Evolutionary conservation across 2,797 vertebrate genomes (phyloP).

Genomic region (Tamandua tetradactyla): DNA sequence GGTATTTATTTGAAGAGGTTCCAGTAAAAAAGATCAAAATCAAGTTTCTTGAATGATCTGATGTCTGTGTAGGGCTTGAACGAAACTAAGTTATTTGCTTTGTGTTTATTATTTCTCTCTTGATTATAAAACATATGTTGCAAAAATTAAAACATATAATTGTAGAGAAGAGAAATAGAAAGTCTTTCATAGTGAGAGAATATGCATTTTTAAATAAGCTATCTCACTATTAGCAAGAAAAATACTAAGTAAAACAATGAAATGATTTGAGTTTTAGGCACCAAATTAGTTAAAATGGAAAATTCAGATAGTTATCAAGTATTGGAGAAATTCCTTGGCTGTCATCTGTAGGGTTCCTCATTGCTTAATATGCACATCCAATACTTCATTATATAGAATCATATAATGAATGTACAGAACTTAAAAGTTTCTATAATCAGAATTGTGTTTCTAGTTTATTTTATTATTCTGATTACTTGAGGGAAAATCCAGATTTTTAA

Average conservation of each 20-base stretch:
- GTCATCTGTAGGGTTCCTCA: background rate
- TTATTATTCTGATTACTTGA: background rate
- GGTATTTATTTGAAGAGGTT: background rate
- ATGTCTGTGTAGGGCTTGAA: background rate
- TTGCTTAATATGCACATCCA: background rate
- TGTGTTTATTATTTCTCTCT: background rate
- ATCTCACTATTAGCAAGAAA: background rate
- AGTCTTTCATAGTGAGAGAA: background rate
- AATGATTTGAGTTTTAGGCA: background rate
- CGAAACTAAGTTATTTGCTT: background rate
- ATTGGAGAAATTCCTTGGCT: background rate
- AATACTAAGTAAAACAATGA: slow-evolving; percentile 8
- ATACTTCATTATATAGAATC: background rate
- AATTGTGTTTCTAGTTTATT: background rate
- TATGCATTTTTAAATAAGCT: background rate
- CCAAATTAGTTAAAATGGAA: background rate
- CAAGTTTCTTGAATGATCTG: background rate
- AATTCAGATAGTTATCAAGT: background rate
- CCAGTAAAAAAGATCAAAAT: background rate
- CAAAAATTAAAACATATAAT: background rate
- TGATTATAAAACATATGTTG: background rate
- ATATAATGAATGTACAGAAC: background rate
- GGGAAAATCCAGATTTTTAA: background rate
- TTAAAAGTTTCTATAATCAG: background rate
- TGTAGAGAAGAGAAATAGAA: background rate